These are phyloP conservation scores for Myotis davidii DNA, from an alignment of 2,113 vertebrate genomes.

Conservation along the genomic window DNA sequence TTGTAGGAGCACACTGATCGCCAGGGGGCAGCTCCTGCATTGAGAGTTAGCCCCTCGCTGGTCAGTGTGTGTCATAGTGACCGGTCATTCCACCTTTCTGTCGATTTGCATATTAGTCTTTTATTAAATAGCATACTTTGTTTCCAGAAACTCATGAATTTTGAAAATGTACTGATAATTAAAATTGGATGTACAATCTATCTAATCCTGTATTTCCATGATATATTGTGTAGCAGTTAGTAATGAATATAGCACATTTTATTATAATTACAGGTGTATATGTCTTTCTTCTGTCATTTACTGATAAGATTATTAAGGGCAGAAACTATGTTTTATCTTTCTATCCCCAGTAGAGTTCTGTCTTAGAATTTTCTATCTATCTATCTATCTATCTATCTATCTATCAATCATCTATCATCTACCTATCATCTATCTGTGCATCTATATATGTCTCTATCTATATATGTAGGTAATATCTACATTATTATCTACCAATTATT, in stretches of 20 bases:
- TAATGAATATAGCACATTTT: background rate
- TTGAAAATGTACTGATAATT: background rate
- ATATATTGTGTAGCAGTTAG: background rate
- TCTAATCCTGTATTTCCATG: background rate
- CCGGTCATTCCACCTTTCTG: no score
- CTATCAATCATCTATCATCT: background rate
- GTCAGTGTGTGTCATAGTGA: no score
- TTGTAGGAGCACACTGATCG: no score
- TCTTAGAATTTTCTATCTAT: background rate
- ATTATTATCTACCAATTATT: no score
- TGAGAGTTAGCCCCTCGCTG: no score
- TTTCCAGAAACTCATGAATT: background rate
- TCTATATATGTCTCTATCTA: background rate
- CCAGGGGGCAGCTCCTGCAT: no score
- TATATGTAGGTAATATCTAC: no score
- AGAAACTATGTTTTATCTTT: background rate
- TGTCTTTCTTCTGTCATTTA: background rate
- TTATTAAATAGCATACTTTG: background rate
- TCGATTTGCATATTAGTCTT: no score
- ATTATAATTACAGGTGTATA: background rate
- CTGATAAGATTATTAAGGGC: background rate
- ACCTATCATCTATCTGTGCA: background rate
- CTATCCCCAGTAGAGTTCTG: background rate
- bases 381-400: background rate
- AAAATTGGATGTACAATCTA: background rate